Conservation (phyloP, 1,140 invertebrate species). For the Eurytemora carolleeae region DNA sequence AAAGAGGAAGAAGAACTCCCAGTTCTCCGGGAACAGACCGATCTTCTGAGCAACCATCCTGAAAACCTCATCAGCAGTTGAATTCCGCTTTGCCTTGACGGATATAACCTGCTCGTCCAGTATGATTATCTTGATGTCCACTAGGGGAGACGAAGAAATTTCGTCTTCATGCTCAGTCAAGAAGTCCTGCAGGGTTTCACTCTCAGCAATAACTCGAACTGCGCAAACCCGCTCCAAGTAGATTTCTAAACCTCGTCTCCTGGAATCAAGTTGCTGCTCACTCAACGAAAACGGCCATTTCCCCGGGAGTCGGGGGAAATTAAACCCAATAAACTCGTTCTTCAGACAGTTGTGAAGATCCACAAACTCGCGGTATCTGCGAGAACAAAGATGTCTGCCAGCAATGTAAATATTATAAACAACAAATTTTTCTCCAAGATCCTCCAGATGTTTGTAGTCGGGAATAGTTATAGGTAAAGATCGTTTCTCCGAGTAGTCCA, state of each 20-base stretch:
- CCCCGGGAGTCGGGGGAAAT: conserved; percentile 90
- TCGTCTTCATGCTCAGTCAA: conserved; percentile 75
- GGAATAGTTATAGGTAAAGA: conserved; percentile 95
- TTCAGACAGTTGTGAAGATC: conserved; percentile 71
- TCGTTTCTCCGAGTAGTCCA: conserved; percentile 94
- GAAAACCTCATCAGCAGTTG: conserved; percentile 76
- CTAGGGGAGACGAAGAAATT: conserved; percentile 51
- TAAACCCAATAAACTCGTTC: conserved; percentile 90
- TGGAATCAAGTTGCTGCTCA: conserved; percentile 85
- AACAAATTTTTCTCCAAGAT: conserved; percentile 69
- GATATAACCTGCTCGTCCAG: conserved; percentile 70
- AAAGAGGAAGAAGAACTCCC: conserved; percentile 87
- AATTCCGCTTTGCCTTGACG: conserved; percentile 72
- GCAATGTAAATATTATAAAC: conserved; percentile 99
- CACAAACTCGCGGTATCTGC: conserved; percentile 86
- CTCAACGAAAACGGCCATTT: conserved; percentile 92
- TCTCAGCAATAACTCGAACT: conserved; percentile 89
- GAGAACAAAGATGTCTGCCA: conserved; percentile 73
- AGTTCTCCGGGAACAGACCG: conserved; percentile 49
- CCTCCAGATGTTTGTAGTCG: conserved; percentile 59
- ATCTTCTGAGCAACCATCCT: conserved; percentile 68
- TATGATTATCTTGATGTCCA: conserved; percentile 70
- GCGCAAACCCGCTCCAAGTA: conserved; percentile 98
- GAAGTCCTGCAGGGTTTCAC: conserved; percentile 91
- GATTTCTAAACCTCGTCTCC: conserved; percentile 79